Evolutionary conservation across 2,797 vertebrate genomes (phyloP), one percentile per base, ranked within the genome.

Genomic region (Melopsittacus undulatus): DNA sequence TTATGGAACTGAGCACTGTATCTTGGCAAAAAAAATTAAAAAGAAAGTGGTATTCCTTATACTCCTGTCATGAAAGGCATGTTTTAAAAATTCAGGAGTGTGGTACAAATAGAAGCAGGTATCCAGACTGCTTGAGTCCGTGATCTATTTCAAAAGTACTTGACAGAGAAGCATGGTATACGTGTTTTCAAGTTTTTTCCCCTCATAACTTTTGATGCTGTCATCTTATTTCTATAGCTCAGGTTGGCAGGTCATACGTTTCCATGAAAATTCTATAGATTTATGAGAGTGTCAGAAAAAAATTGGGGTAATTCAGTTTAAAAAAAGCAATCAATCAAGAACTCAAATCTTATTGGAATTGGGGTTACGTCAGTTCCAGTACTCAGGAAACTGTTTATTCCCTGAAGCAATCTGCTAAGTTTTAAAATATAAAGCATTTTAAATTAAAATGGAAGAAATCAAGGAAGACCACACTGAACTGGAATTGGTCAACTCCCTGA

Each of bases 171-270:
- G 69, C 19, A 43, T 1, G 1, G 29, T 51, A 5, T 62, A 66
- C 80, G 67, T 38, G 30, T 89, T 91, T 89, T 79, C 64, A 85
- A 32, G 40, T n/a, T 84, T 83, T 83, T 91, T 61, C 32, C 42
- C 21, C 30, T 42, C 84, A 87, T 92, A 92, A 61, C 63, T 95
- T 93, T 67, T 89, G 84, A 56, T 67, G 78, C 69, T 92, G 75
- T 83, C 89, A 64, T 51, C 54, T 61, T 94, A 74, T 92, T 96
- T 94, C 46, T 84, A 9, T 22, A 79, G 78, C 36, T 87, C 61
- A 80, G 40, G 29, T 87, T 94, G 84, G 61, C 87, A 92, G 72
- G 40, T 91, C 5, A 5, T 91, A 32, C 17, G n/a, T 93, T 95
- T 80, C 75, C 30, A 51, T 45, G 66, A 74, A 93, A 93, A 75